Percentiles rank a stretch among this genome's conserved stretches.
Conservation (phyloP, 2,888 invertebrate species). For the Drosophila affinis region DNA sequence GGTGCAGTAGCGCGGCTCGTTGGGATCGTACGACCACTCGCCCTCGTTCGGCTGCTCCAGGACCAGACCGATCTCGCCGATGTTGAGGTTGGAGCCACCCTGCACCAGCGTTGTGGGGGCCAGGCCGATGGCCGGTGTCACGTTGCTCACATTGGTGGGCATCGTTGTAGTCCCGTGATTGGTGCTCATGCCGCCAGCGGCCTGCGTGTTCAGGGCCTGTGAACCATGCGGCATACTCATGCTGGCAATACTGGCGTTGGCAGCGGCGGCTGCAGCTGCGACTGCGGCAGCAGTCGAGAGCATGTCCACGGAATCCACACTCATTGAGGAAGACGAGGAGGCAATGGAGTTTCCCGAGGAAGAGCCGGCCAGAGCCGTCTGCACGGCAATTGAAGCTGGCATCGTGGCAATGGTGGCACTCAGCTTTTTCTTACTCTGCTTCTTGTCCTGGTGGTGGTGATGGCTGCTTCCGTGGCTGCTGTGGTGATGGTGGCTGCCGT, state of each 20-base stretch:
- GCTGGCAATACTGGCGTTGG: conserved; percentile 42
- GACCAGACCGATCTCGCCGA: conserved; percentile 80
- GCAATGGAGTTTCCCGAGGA: conserved; percentile 80
- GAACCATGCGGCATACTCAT: conserved; percentile 30
- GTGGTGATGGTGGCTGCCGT: conserved; percentile 85
- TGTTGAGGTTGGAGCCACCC: conserved; percentile 63
- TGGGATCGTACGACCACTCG: conserved; percentile 97
- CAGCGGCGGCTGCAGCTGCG: conserved; percentile 33
- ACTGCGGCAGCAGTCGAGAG: conserved; percentile 45
- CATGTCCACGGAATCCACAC: conserved; percentile 76
- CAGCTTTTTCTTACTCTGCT: conserved; percentile 73
- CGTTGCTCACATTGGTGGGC: conserved; percentile 23
- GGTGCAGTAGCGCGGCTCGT: conserved; percentile 97
- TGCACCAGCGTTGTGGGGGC: conserved; percentile 70
- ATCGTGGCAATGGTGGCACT: conserved; percentile 3
- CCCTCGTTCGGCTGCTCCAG: conserved; percentile 86
- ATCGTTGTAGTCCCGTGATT: background rate
- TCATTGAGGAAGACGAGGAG: conserved; percentile 79
- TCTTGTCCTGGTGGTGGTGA: conserved; percentile 67
- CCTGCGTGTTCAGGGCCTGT: conserved; percentile 15
- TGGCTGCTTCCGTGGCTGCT: conserved; percentile 4
- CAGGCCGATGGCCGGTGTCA: conserved; percentile 51
- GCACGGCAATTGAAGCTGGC: conserved; percentile 42
- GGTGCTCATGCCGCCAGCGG: conserved; percentile 6
- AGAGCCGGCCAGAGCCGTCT: conserved; percentile 49